phyloP scores from a whole-genome alignment of 2,113 vertebrate genomes.

The Tachysurus fulvidraco region DNA sequence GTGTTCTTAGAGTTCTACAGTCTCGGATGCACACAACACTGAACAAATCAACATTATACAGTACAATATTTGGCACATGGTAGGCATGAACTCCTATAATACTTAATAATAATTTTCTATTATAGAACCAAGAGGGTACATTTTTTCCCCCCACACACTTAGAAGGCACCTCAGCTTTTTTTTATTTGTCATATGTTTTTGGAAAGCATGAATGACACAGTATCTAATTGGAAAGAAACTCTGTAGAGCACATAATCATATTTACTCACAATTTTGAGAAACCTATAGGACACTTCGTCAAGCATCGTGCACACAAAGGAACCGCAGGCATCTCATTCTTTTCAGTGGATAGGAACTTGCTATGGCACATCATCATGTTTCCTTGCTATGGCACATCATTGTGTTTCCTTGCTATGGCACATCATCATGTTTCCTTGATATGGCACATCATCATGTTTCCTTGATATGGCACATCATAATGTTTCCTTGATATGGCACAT shows the following conservation, averaged over 20 bases:
- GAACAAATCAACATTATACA: too few relatives aligned
- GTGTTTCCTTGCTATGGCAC: not conserved
- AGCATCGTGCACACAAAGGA: not conserved
- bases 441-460: not conserved
- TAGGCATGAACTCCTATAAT: not conserved
- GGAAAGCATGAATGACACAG: not conserved
- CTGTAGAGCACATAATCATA: not conserved
- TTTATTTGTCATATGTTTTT: not conserved
- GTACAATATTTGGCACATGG: not conserved
- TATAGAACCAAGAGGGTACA: not conserved
- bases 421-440: not conserved
- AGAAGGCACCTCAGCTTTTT: not conserved
- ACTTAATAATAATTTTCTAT: not conserved
- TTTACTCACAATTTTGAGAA: not conserved
- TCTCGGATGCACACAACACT: not conserved
- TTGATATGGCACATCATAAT: too few relatives aligned
- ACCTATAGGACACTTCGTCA: not conserved
- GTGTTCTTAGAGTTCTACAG: not conserved
- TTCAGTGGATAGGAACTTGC: not conserved
- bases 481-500: not conserved
- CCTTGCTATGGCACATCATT: not conserved
- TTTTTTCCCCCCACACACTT: not conserved
- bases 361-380: not conserved
- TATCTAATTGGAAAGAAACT: not conserved
- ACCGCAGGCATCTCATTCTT: not conserved